These are phyloP conservation scores for Tautogolabrus adspersus DNA, from an alignment of 2,113 vertebrate genomes.

Conservation along the genomic window DNA sequence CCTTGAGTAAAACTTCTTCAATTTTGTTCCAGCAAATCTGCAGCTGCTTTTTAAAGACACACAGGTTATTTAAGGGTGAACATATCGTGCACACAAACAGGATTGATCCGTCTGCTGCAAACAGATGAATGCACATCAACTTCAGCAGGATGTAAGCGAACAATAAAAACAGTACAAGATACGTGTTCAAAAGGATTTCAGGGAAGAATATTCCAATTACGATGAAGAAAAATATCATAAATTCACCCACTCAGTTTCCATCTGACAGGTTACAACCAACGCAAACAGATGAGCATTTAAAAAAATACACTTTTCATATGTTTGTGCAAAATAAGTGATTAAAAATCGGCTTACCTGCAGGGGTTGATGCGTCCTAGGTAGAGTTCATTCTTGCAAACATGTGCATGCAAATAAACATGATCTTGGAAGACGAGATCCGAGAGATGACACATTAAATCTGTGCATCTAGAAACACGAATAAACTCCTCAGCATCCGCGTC, in stretches of 20 bases:
- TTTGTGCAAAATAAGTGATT: background rate
- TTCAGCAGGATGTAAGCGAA: background rate
- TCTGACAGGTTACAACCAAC: background rate
- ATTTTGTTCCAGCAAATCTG: background rate
- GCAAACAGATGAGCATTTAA: background rate
- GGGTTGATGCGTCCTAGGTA: constrained; percentile 17
- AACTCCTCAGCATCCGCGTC: constrained; percentile 52
- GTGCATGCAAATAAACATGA: background rate
- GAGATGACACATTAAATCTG: background rate
- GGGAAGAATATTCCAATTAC: too few relatives aligned
- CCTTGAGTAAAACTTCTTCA: too few relatives aligned
- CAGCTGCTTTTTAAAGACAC: background rate
- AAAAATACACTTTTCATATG: too few relatives aligned
- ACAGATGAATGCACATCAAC: background rate
- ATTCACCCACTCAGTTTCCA: too few relatives aligned
- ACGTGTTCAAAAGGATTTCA: too few relatives aligned
- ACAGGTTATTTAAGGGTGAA: background rate
- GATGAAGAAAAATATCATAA: too few relatives aligned
- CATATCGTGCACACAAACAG: background rate
- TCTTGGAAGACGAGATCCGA: background rate
- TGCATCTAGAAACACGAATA: background rate
- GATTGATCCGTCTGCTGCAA: background rate
- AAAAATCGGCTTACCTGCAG: constrained; percentile 55
- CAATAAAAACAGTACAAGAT: background rate
- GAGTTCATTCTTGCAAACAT: constrained; percentile 43